phyloP scores from a whole-genome alignment of 2,797 vertebrate genomes.

The Lophotriccus pileatus region DNA sequence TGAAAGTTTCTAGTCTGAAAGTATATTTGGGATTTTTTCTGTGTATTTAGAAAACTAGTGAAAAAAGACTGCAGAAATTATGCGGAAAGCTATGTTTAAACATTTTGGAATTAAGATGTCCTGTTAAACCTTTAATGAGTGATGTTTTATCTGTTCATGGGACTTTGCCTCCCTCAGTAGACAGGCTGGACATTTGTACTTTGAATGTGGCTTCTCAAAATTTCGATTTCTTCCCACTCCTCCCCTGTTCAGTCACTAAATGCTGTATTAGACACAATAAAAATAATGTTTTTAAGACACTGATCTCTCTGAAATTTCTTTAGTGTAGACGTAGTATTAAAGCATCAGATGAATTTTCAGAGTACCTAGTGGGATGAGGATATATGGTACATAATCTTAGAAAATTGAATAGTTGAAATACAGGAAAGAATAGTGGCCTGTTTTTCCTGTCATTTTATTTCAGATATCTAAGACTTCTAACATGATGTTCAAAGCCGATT shows the following conservation, averaged over 20 bases:
- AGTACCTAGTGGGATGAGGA: background rate
- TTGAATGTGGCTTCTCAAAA: background rate
- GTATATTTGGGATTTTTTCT: background rate
- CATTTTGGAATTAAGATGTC: background rate
- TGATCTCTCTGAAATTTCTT: background rate
- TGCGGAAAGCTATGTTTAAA: background rate
- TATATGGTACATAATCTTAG: background rate
- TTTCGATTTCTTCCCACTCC: fast-evolving
- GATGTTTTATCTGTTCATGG: background rate
- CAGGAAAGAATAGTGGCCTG: background rate
- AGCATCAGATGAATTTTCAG: background rate
- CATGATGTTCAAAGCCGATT: background rate
- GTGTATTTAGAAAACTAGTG: background rate
- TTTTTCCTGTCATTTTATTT: background rate
- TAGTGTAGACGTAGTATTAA: background rate
- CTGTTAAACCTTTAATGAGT: background rate
- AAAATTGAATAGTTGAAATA: background rate
- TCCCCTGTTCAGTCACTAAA: background rate
- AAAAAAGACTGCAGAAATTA: background rate
- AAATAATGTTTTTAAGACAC: background rate
- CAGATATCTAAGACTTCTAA: background rate
- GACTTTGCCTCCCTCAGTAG: background rate
- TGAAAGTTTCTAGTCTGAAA: background rate
- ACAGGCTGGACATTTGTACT: background rate
- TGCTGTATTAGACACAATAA: background rate